Evolutionary conservation across 2,888 invertebrate species (phyloP).

Genomic region (Caenorhabditis angaria): DNA sequence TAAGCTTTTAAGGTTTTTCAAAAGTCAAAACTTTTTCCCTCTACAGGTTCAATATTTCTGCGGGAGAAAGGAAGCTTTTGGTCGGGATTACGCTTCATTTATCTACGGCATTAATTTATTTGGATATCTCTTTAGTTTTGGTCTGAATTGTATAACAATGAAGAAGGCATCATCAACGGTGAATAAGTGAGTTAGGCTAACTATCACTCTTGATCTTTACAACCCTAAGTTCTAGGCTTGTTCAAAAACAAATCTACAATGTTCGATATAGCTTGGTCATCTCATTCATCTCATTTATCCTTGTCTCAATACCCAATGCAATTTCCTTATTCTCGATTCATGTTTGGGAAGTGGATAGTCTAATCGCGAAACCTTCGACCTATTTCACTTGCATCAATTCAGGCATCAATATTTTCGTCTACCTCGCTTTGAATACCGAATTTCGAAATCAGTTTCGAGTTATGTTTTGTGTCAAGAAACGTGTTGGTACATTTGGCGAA

Average conservation of each 20-base stretch:
- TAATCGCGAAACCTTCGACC: constrained; percentile 55
- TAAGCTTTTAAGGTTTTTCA: constrained; percentile 2
- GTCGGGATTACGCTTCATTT: constrained; percentile 45
- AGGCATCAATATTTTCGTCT: constrained; percentile 58
- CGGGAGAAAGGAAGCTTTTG: constrained; percentile 59
- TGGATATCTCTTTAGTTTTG: constrained; percentile 48
- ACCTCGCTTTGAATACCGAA: constrained; percentile 52
- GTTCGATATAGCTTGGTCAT: constrained; percentile 55
- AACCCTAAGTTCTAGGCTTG: constrained; percentile 32
- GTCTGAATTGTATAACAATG: constrained; percentile 45
- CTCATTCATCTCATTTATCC: constrained; percentile 51
- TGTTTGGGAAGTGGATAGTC: constrained; percentile 42
- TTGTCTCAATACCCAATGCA: constrained; percentile 54
- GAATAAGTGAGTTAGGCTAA: constrained; percentile 24
- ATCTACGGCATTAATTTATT: constrained; percentile 50
- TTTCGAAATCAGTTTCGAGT: constrained; percentile 49
- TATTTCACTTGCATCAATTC: constrained; percentile 59
- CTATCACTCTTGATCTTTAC: constrained; percentile 4
- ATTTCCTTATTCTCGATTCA: constrained; percentile 41
- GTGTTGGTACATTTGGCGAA: constrained; percentile 37
- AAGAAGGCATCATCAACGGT: constrained; percentile 39
- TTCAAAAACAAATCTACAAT: constrained; percentile 43
- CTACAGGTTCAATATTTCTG: constrained; percentile 51
- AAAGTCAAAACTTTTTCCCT: neutral
- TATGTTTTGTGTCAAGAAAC: constrained; percentile 36